Percentiles rank a stretch among this genome's conserved stretches.
Evolutionary conservation across 2,888 invertebrate species (phyloP).

Genomic region (Harpalus rubripes): DNA sequence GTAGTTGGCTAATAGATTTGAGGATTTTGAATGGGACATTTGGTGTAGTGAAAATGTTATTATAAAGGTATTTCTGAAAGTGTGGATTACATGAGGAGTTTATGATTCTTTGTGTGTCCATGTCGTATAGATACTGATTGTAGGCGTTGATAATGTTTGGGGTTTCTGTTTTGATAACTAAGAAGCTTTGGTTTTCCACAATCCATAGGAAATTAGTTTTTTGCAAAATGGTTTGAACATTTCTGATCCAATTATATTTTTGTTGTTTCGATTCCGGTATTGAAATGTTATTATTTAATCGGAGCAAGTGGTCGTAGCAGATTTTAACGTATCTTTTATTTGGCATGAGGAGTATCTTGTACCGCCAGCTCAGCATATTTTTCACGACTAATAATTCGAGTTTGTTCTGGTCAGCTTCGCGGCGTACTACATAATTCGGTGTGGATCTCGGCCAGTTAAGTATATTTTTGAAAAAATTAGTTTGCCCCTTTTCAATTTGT

Average conservation of each 20-base stretch:
- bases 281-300: neutral
- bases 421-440: neutral
- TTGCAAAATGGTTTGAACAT: neutral
- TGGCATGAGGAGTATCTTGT: neutral
- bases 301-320: neutral
- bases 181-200: constrained; percentile 6
- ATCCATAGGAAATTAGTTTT: neutral
- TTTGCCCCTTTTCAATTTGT: constrained; percentile 3
- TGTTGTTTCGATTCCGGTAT: neutral
- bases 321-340: neutral
- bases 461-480: neutral
- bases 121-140: constrained; percentile 1
- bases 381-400: neutral
- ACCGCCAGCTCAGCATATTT: neutral
- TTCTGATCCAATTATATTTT: neutral
- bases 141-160: neutral
- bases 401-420: neutral
- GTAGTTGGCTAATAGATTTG: too few species aligned
- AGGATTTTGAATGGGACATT: too few species aligned
- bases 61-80: too few species aligned
- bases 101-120: constrained; percentile 6
- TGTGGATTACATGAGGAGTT: neutral
- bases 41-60: too few species aligned
- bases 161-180: neutral
- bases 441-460: neutral